Evolutionary conservation across 2,888 invertebrate genomes (phyloP), one percentile per base, ranked within the genome.

Genomic region (Apoda limacodes): DNA sequence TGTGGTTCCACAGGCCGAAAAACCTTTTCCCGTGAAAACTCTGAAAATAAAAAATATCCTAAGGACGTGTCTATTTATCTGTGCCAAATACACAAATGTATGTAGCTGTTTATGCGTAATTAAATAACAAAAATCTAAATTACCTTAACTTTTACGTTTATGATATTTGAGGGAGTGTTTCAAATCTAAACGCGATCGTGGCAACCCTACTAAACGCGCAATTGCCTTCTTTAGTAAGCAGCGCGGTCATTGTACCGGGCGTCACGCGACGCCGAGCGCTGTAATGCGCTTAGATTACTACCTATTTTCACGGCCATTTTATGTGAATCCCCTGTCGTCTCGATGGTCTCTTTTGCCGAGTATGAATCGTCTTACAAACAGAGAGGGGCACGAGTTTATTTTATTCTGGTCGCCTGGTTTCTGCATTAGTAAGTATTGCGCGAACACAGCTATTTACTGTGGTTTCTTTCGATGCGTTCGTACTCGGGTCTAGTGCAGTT

Each of bases 251-350:
- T 53, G 76, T 60, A 64, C 78, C 55, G 51, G 49, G 53, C 72
- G 76, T 74, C 75, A 75, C 75, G 78, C 67, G 61, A 66, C 68
- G 63, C 52, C 61, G 67, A 50, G 51, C 64, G 61, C 62, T 67
- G 68, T 74, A 74, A 75, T 72, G 68, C 69, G 67, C 67, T 69
- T 70, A 72, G 67, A 72, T 74, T 70, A 69, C 71, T 71, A 59
- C 71, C 70, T 70, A 65, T 63, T 57, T 46, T 48, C 37, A 46
- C 38, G 26, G 42, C 75, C 69, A 67, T 21, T 25, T 9, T 45
- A 48, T 28, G 38, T 26, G 50, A 71, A 55, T 39, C 67, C 44
- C 32, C 36, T 30, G 32, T 35, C 17, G 30, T 30, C 34, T 9
- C 13, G 21, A 20, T 20, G 13, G 43, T n/a, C n/a, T 36, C 46